phyloP scores from a whole-genome alignment of 2,113 vertebrate species.

The Pedionomus torquatus region DNA sequence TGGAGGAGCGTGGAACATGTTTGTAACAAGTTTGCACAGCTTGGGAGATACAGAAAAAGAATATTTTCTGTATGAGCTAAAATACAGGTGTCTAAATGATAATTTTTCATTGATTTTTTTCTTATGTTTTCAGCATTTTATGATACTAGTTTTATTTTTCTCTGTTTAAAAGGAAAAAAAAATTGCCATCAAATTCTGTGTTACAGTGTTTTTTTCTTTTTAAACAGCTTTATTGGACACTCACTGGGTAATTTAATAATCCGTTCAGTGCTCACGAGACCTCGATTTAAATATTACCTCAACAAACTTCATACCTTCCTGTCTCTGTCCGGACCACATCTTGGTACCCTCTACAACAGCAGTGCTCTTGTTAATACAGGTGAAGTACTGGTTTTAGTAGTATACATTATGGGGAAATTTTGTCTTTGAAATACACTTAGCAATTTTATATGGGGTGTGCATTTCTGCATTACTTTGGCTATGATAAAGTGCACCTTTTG shows the following conservation, averaged over 20 bases:
- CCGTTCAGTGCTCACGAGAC: constrained; percentile 94
- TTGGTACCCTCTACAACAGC: constrained; percentile 98
- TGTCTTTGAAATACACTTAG: background rate
- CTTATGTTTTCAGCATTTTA: background rate
- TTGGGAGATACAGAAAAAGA: background rate
- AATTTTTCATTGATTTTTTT: background rate
- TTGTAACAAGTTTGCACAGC: background rate
- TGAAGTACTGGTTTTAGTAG: constrained; percentile 41
- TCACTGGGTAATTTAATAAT: constrained; percentile 98
- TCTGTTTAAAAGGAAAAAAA: background rate
- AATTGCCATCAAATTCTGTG: background rate
- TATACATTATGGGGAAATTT: background rate
- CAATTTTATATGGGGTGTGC: background rate
- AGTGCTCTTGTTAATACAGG: constrained; percentile 98
- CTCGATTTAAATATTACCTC: constrained; percentile 96
- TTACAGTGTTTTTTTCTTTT: constrained; percentile 29
- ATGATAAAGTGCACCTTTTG: background rate
- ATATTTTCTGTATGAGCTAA: background rate
- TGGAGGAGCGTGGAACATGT: background rate
- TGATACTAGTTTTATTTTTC: background rate
- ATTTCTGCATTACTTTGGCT: background rate
- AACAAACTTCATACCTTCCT: constrained; percentile 95
- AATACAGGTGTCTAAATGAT: background rate
- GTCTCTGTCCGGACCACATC: constrained; percentile 95
- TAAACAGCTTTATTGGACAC: constrained; percentile 94